Evolutionary conservation across 2,797 vertebrate genomes (phyloP).

Genomic region (Artibeus jamaicensis): DNA sequence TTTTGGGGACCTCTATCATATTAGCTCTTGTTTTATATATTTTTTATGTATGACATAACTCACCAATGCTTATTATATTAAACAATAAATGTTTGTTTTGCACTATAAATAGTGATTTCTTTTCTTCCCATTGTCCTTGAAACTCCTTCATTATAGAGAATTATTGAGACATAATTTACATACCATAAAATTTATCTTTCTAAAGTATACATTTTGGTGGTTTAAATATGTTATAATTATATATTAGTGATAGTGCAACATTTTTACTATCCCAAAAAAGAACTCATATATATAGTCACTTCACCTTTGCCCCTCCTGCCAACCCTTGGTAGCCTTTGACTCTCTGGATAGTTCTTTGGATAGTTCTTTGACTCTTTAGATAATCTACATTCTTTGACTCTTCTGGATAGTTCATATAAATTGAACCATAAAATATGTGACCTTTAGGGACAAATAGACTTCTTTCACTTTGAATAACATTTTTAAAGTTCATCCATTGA

Average conservation of each 20-base stretch:
- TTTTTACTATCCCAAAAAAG: background rate
- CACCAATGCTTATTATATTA: background rate
- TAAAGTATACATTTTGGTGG: background rate
- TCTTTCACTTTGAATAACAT: background rate
- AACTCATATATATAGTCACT: background rate
- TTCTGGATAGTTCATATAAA: background rate
- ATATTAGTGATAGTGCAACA: background rate
- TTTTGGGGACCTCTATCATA: background rate
- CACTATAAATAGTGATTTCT: background rate
- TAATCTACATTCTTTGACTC: background rate
- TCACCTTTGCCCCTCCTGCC: background rate
- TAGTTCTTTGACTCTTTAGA: too few species aligned
- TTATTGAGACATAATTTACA: background rate
- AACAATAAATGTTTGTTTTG: background rate
- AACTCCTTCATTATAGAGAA: background rate
- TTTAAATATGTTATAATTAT: background rate
- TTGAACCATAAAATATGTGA: background rate
- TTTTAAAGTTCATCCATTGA: background rate
- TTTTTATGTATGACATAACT: background rate
- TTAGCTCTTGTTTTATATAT: background rate
- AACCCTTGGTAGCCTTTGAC: background rate
- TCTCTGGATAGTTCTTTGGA: background rate
- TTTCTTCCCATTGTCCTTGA: background rate
- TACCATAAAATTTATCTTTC: background rate
- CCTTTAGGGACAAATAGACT: background rate